Evolutionary conservation across 2,888 invertebrate species (phyloP), one percentile per base, ranked within the genome.

Genomic region (Epinotia bilunana): DNA sequence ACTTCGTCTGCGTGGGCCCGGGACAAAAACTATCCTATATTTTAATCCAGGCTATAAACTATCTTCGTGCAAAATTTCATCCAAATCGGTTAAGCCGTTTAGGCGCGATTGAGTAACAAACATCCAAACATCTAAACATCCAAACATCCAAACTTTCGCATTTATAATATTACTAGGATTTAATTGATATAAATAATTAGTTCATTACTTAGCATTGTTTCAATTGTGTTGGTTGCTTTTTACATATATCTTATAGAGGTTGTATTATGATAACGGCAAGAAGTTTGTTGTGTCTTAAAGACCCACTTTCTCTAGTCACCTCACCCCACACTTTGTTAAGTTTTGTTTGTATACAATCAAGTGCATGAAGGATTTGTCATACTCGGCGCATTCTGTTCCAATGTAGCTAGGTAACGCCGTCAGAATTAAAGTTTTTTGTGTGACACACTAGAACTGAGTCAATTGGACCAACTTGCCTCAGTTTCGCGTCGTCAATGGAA

Each of bases 291-390:
- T 43, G 43, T 39, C 20, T 7, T 33, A 11, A n/a, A 61, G n/a
- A 33, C 28, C 33, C 61, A 61, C 61, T 23, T 57, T 63, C 63
- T 55, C 71, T 72, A 63, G 71, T 71, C 70, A 71, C 53, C 55
- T 55, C 68, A 73, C 39, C 12, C 39, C 63, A 70, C 74, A 39
- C 43, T 33, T 74, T 64, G 69, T 70, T 74, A 74, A 64, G 69
- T 70, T 63, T 73, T 72, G 20, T 55, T 70, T 74, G 58, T 64
- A 70, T 62, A 62, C 16, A 33, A 49, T 16, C 53, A 23, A 53
- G 2, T 16, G 11, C 23, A 62, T 62, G 18, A 46, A 46, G 23
- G 16, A 20, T 46, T 12, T 63, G 20, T 49, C 20, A 6, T 23
- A 43, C 39, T 62, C 1, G 28, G 2, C 33, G 20, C 18, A 11